These are phyloP conservation scores for Calypte anna DNA, from an alignment of 2,113 vertebrate genomes.

Conservation along the genomic window DNA sequence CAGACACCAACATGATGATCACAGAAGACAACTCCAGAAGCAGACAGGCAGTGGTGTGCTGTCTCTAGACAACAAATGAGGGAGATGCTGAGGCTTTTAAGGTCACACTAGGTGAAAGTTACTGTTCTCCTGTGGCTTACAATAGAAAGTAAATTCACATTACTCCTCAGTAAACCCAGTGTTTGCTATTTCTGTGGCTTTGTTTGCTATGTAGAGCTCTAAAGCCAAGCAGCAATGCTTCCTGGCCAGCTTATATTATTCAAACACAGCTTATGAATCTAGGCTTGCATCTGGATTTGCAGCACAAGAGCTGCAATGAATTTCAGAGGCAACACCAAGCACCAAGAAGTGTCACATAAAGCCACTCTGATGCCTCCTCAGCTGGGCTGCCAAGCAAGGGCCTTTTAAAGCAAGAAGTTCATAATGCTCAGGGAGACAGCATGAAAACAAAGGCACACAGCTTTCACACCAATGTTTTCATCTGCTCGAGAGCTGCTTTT, in stretches of 20 bases:
- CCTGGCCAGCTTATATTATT: background rate
- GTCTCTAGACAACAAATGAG: background rate
- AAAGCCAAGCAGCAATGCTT: background rate
- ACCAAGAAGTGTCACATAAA: background rate
- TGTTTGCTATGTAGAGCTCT: background rate
- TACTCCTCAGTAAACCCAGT: background rate
- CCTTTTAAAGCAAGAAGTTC: background rate
- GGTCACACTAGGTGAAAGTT: background rate
- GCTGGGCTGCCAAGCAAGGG: background rate
- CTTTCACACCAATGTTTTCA: background rate
- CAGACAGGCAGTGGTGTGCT: background rate
- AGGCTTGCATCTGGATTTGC: background rate
- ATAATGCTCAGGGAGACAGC: background rate
- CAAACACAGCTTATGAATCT: background rate
- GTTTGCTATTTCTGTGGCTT: background rate
- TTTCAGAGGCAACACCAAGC: background rate
- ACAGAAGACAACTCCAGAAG: background rate
- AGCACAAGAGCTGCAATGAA: background rate
- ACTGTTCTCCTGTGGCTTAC: background rate
- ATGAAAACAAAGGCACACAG: background rate
- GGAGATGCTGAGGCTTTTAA: background rate
- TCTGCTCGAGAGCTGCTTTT: constrained; percentile 23
- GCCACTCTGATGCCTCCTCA: background rate
- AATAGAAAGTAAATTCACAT: background rate
- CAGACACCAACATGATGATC: background rate